Conservation (phyloP, 2,113 vertebrate species). For the Ariopsis seemanni region DNA sequence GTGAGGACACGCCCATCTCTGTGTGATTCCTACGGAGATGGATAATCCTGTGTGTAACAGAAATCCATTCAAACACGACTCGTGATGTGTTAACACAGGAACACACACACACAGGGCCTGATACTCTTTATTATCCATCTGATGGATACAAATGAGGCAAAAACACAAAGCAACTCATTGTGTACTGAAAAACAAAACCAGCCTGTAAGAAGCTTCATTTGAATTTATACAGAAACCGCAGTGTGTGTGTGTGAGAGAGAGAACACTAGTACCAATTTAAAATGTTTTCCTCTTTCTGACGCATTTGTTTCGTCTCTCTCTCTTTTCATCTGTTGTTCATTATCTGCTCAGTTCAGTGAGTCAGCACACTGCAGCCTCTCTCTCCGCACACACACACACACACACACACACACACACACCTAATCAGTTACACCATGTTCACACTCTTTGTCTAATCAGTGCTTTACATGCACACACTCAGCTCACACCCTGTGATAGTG, state of each 20-base stretch:
- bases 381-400: constrained; percentile 1
- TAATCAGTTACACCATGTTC: neutral
- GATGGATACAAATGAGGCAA: constrained; percentile 3
- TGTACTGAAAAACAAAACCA: neutral
- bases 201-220: neutral
- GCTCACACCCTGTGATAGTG: neutral
- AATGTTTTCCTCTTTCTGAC: no score
- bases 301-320: neutral
- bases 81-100: neutral
- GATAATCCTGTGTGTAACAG: neutral
- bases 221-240: constrained; percentile 6
- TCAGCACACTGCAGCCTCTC: constrained; percentile 30
- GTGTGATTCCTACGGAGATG: neutral
- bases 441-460: neutral
- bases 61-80: neutral
- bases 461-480: neutral
- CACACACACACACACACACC: neutral
- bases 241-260: constrained; percentile 7
- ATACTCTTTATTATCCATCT: neutral
- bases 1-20: neutral
- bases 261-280: neutral
- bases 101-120: neutral
- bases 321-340: constrained; percentile 30
- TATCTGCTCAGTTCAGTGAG: constrained; percentile 41
- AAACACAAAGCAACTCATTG: constrained; percentile 12